phyloP scores from a whole-genome alignment of 2,113 vertebrate species.

The Crotalus horridus region DNA sequence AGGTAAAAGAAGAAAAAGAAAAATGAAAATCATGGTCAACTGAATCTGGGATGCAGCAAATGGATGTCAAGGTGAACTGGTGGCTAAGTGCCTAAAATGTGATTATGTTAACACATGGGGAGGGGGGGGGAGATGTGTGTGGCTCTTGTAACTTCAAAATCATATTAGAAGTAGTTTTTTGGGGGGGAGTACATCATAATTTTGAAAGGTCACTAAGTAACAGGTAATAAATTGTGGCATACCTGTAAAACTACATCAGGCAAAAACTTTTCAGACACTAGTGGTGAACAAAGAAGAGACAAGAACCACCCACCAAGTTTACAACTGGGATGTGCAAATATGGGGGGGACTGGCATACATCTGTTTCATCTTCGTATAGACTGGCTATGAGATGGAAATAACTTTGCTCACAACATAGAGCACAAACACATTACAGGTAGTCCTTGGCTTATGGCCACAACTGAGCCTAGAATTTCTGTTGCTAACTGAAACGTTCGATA shows the following conservation, averaged over 20 bases:
- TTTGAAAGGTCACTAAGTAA: neutral
- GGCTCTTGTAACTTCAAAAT: neutral
- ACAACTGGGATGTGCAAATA: neutral
- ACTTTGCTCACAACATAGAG: neutral
- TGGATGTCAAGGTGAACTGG: neutral
- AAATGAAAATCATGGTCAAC: neutral
- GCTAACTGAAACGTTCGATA: too few relatives aligned
- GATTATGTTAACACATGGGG: neutral
- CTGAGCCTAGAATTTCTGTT: too few relatives aligned
- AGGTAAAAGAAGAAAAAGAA: neutral
- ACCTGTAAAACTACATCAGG: neutral
- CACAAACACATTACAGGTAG: neutral
- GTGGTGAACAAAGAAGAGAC: neutral
- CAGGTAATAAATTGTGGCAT: neutral
- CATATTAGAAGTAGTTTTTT: neutral
- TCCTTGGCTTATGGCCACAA: too few relatives aligned
- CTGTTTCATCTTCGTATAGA: neutral
- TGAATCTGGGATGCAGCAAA: neutral
- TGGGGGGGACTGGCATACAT: neutral
- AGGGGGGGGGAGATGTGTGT: neutral
- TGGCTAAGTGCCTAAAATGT: neutral
- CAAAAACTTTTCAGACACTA: neutral
- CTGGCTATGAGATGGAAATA: neutral
- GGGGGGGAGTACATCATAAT: neutral
- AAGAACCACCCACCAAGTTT: neutral